Evolutionary conservation across 2,113 vertebrate species (phyloP).

Genomic region (Pionites leucogaster): DNA sequence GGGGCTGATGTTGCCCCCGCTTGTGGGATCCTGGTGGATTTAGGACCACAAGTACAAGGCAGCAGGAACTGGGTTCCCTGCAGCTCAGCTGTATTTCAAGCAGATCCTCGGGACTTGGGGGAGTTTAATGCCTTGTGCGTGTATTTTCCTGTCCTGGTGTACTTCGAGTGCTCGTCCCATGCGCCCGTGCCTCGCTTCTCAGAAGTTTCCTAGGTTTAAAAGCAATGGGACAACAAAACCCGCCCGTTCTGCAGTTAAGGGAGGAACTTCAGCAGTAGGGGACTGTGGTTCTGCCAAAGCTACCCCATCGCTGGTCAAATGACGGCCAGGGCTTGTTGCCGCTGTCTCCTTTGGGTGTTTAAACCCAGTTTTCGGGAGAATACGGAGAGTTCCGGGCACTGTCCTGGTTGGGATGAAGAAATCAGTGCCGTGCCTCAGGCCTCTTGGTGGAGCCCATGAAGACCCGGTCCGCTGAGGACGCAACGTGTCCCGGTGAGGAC

Average conservation of each 20-base stretch:
- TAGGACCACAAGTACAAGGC: neutral
- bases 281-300: neutral
- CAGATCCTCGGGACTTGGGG: neutral
- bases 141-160: neutral
- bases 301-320: fast-evolving
- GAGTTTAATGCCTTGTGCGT: neutral
- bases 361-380: neutral
- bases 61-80: neutral
- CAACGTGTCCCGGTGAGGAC: too few relatives aligned
- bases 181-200: neutral
- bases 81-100: neutral
- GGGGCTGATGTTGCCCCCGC: neutral
- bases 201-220: neutral
- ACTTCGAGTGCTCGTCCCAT: neutral
- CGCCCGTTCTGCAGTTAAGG: neutral
- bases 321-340: neutral
- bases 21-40: neutral
- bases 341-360: neutral
- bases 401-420: neutral
- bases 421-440: neutral
- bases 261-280: neutral
- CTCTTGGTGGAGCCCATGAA: fast-evolving
- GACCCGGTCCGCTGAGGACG: neutral
- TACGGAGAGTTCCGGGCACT: fast-evolving
- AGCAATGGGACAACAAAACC: neutral